phyloP scores from a whole-genome alignment of 1,140 invertebrate species.

The Chrysomallon squamiferum region DNA sequence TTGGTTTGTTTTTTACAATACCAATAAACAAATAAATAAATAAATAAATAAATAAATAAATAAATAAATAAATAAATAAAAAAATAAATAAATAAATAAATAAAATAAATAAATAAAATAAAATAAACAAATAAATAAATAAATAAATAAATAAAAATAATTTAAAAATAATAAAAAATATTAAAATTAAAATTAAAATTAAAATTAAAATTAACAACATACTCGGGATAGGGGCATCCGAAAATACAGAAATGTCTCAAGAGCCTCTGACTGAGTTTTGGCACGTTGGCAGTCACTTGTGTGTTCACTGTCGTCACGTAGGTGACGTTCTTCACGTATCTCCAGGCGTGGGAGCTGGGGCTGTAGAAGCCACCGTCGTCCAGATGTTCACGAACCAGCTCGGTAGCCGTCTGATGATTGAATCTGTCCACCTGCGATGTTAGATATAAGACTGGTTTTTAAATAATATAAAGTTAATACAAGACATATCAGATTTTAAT shows the following conservation, averaged over 20 bases:
- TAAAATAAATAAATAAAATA: too few relatives aligned
- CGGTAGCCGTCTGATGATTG: constrained; percentile 59
- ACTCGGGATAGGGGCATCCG: constrained; percentile 56
- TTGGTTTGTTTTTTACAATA: too few relatives aligned
- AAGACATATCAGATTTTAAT: not conserved
- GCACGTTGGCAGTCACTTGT: constrained; percentile 47
- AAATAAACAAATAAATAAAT: too few relatives aligned
- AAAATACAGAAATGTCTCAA: constrained; percentile 61
- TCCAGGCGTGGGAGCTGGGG: constrained; percentile 53
- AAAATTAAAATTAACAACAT: constrained; percentile 4
- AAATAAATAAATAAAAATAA: constrained; percentile 4
- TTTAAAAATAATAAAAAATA: not conserved
- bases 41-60: too few relatives aligned
- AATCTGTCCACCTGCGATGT: constrained; percentile 56
- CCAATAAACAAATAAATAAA: too few relatives aligned
- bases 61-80: too few relatives aligned
- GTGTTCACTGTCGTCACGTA: constrained; percentile 60
- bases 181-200: not conserved
- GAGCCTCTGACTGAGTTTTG: constrained; percentile 52
- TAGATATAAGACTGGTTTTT: not conserved
- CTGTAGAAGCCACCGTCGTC: constrained; percentile 62
- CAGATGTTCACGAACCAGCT: constrained; percentile 61
- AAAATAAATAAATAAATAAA: too few relatives aligned
- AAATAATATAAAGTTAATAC: not conserved
- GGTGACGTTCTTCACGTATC: constrained; percentile 60